A percentile compares a stretch with the other conserved stretches of the same genome.
phyloP scores from a whole-genome alignment of 2,113 vertebrate species.

The Ginglymostoma cirratum region DNA sequence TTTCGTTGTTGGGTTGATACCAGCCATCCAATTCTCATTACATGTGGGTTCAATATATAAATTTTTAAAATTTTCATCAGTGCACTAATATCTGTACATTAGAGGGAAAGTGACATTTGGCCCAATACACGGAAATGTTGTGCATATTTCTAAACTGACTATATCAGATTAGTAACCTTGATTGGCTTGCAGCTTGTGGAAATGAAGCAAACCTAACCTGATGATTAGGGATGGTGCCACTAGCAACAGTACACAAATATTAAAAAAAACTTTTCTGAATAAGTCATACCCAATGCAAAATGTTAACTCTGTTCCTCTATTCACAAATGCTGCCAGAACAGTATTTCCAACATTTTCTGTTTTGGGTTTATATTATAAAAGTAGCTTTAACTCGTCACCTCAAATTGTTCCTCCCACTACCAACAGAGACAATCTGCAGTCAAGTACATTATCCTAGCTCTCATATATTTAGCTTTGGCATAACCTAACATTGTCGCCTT shows the following conservation, averaged over 20 bases:
- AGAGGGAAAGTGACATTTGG: neutral
- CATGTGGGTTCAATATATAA: neutral
- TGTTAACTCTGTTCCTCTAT: too few species aligned
- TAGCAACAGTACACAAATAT: neutral
- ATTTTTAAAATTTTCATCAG: neutral
- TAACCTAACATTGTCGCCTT: neutral
- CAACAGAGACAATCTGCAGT: neutral
- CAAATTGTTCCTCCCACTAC: neutral
- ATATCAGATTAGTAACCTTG: neutral
- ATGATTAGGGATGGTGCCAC: neutral
- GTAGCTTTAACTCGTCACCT: neutral
- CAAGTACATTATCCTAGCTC: neutral
- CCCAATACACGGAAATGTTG: neutral
- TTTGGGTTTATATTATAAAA: neutral
- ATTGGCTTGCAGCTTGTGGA: neutral
- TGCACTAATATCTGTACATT: neutral
- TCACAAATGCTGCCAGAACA: neutral
- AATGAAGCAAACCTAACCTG: neutral
- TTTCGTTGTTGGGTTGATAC: neutral
- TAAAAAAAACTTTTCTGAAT: too few species aligned
- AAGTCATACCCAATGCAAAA: too few species aligned
- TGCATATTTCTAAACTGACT: neutral
- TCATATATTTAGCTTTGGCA: neutral
- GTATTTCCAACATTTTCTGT: neutral
- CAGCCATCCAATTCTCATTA: neutral